Evolutionary conservation across 2,113 vertebrate species (phyloP).

Genomic region (Asarcornis scutulata): DNA sequence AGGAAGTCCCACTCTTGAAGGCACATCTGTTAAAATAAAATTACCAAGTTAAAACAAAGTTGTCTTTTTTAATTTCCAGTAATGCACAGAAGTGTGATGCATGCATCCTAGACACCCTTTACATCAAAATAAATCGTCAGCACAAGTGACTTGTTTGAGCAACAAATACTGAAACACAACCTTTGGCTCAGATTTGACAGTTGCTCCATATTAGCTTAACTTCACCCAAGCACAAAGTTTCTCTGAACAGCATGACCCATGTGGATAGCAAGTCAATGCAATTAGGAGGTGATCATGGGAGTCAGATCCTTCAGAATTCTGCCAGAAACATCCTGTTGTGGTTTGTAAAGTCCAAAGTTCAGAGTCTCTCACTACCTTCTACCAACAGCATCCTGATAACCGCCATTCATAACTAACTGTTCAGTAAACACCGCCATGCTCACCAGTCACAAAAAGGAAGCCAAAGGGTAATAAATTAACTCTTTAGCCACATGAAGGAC

Average conservation of each 20-base stretch:
- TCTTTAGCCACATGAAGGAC: neutral
- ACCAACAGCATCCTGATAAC: neutral
- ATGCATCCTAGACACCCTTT: neutral
- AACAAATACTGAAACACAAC: neutral
- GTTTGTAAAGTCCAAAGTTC: neutral
- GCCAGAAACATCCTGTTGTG: neutral
- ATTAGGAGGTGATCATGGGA: neutral
- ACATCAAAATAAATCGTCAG: neutral
- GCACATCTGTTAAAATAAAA: conserved; percentile 80
- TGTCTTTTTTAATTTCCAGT: neutral
- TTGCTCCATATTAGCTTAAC: neutral
- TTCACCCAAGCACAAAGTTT: neutral
- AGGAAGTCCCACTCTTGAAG: conserved; percentile 81
- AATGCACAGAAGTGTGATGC: neutral
- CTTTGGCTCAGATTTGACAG: neutral
- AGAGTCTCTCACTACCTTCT: neutral
- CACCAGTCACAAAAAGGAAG: neutral
- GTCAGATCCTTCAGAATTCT: neutral
- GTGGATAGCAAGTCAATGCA: neutral
- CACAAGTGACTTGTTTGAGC: neutral
- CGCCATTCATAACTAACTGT: neutral
- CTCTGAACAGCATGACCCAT: neutral
- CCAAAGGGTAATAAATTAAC: neutral
- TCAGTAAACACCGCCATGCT: neutral
- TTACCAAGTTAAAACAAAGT: neutral